Evolutionary conservation across 2,113 vertebrate genomes (phyloP).

Genomic region (Callipepla squamata): DNA sequence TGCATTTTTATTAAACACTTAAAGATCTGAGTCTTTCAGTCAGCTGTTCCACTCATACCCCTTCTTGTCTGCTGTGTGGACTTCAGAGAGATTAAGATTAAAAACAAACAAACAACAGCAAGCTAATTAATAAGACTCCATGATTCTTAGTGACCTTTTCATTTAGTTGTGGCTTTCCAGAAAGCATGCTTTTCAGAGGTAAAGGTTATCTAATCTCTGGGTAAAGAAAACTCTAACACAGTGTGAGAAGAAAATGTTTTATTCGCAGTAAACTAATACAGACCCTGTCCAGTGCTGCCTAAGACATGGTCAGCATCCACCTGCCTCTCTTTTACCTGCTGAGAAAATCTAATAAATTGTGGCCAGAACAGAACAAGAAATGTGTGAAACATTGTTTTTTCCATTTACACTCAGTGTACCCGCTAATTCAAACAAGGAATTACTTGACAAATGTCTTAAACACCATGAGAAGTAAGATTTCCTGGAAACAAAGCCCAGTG

Average conservation of each 20-base stretch:
- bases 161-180: not conserved
- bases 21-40: not conserved
- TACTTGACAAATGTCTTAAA: not conserved
- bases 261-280: not conserved
- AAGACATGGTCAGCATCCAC: not conserved
- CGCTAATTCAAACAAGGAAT: not conserved
- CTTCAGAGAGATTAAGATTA: not conserved
- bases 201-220: not conserved
- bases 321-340: not conserved
- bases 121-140: not conserved
- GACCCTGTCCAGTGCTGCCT: accelerated
- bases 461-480: not conserved
- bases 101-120: not conserved
- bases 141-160: not conserved
- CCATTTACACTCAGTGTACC: not conserved
- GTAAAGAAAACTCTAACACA: not conserved
- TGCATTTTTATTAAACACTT: not conserved
- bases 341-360: not conserved
- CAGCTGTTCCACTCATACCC: accelerated
- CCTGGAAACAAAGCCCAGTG: not conserved
- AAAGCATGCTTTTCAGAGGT: not conserved
- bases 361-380: not conserved
- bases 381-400: not conserved
- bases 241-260: not conserved
- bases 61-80: not conserved